phyloP scores from a whole-genome alignment of 2,888 invertebrate species.

The Conops quadrifasciatus region DNA sequence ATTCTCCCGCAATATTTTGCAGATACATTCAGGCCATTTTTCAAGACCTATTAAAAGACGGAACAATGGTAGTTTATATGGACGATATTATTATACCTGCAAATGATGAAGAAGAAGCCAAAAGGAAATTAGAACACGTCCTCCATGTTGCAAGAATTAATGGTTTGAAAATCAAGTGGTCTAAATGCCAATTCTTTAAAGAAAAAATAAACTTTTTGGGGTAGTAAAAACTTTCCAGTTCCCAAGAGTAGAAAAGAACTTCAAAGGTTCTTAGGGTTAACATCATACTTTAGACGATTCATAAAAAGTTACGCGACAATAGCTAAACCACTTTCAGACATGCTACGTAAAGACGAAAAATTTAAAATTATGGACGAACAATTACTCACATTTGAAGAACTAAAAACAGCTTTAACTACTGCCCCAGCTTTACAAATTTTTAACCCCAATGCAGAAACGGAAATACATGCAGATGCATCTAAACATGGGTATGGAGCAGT shows the following conservation, averaged over 20 bases:
- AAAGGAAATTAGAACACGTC: slow-evolving; percentile 17
- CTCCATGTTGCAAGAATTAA: slow-evolving; percentile 15
- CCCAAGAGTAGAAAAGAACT: slow-evolving; percentile 34
- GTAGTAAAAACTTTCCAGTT: slow-evolving; percentile 36
- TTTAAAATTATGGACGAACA: slow-evolving; percentile 39
- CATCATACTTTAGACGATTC: slow-evolving; percentile 17
- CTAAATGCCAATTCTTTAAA: slow-evolving; percentile 39
- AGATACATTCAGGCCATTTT: slow-evolving; percentile 33
- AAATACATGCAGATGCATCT: slow-evolving; percentile 23
- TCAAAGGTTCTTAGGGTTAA: background rate
- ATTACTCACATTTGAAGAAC: slow-evolving; percentile 14
- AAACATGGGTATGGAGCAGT: slow-evolving; percentile 24
- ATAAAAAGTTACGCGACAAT: slow-evolving; percentile 22
- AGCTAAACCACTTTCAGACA: slow-evolving; percentile 47
- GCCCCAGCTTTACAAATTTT: no score
- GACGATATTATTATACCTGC: slow-evolving; percentile 40
- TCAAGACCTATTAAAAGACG: background rate
- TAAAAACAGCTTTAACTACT: slow-evolving; percentile 10
- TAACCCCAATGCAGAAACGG: slow-evolving; percentile 13
- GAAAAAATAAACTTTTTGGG: slow-evolving; percentile 40
- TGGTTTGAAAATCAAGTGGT: slow-evolving; percentile 40
- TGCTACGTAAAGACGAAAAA: slow-evolving; percentile 34
- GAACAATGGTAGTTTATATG: slow-evolving; percentile 34
- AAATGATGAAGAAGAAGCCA: slow-evolving; percentile 31
- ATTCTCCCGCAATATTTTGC: slow-evolving; percentile 22